These are phyloP conservation scores for Heliocidaris tuberculata DNA, from an alignment of 35 echinoderm and acorn worm genomes.

Conservation along the genomic window DNA sequence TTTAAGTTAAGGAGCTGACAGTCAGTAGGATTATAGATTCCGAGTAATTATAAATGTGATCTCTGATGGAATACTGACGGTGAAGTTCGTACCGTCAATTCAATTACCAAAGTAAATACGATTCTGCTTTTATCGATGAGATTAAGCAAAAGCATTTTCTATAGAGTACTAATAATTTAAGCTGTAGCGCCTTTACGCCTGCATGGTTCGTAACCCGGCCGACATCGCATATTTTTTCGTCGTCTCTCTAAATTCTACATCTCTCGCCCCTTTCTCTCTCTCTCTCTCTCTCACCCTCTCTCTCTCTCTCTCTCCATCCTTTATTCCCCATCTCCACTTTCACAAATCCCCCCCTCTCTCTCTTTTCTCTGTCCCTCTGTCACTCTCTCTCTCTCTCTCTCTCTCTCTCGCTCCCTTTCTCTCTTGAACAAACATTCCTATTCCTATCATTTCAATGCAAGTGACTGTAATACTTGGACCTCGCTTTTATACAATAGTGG, in stretches of 20 bases:
- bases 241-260: neutral
- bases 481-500: too few relatives aligned
- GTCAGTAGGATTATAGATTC: neutral
- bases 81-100: neutral
- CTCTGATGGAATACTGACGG: neutral
- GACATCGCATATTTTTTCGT: neutral
- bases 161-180: neutral
- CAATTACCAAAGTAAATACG: neutral
- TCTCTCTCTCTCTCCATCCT: too few relatives aligned
- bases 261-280: neutral
- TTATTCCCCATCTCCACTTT: too few relatives aligned
- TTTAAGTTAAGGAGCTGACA: neutral
- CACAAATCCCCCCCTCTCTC: too few relatives aligned
- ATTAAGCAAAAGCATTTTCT: neutral
- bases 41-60: neutral
- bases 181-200: neutral
- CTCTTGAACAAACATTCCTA: too few relatives aligned
- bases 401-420: too few relatives aligned
- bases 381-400: too few relatives aligned
- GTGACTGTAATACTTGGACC: too few relatives aligned
- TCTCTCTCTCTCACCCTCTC: neutral
- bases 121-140: neutral
- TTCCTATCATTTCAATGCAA: too few relatives aligned
- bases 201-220: neutral
- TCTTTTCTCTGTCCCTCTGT: too few relatives aligned